Percentiles rank a stretch among this genome's conserved stretches.
Conservation (phyloP, 2,888 invertebrate genomes). For the Toxonevra muliebris region DNA sequence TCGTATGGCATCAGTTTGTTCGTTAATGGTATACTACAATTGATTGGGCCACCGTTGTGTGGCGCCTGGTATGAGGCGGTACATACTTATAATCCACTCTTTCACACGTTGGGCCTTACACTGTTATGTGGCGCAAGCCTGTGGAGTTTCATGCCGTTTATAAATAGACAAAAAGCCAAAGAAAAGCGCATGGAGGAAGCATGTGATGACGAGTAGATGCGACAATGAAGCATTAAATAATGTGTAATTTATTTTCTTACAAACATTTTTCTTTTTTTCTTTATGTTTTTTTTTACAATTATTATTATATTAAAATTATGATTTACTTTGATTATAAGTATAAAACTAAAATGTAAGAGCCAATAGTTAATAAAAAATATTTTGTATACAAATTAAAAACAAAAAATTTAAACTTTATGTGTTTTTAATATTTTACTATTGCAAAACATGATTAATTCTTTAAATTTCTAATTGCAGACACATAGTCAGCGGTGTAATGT, state of each 20-base stretch:
- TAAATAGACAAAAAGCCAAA: constrained; percentile 64
- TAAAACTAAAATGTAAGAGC: constrained; percentile 23
- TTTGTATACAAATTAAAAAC: constrained; percentile 50
- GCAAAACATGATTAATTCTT: too few relatives aligned
- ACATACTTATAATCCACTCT: constrained; percentile 75
- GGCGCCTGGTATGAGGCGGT: constrained; percentile 75
- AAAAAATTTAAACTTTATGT: too few relatives aligned
- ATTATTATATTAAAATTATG: constrained; percentile 28
- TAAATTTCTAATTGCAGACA: too few relatives aligned
- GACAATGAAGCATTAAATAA: constrained; percentile 23
- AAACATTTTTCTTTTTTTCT: constrained; percentile 15
- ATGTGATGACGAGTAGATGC: constrained; percentile 22
- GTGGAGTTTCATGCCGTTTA: constrained; percentile 80
- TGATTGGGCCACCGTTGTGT: constrained; percentile 85
- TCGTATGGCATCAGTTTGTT: constrained; percentile 88
- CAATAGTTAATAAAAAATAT: constrained; percentile 51
- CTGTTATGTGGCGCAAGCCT: constrained; percentile 76
- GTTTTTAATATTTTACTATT: too few relatives aligned
- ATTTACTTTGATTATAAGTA: constrained; percentile 36
- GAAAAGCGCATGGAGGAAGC: constrained; percentile 40
- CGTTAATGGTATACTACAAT: constrained; percentile 82
- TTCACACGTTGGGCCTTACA: constrained; percentile 77
- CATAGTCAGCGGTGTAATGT: too few relatives aligned
- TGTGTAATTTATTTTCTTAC: constrained; percentile 18
- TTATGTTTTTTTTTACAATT: constrained; percentile 34